A percentile compares a stretch with the other conserved stretches of the same genome.
Conservation (phyloP, 2,888 invertebrate genomes). For the Synanthedon myopaeformis region DNA sequence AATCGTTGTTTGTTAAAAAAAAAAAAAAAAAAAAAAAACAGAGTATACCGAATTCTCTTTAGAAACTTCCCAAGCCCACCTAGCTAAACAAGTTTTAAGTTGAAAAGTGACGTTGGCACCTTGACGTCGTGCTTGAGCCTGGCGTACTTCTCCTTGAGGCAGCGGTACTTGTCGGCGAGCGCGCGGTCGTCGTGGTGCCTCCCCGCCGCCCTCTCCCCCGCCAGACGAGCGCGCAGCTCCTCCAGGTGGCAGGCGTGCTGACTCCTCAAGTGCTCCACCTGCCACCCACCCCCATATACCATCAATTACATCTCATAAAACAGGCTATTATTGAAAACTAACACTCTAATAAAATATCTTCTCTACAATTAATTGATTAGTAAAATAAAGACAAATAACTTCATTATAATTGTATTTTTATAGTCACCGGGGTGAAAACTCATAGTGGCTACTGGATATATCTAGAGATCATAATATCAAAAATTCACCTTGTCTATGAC, state of each 20-base stretch:
- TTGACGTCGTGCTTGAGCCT: conserved; percentile 84
- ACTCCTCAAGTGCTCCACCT: conserved; percentile 77
- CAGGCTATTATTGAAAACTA: too few relatives aligned
- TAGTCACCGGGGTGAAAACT: too few relatives aligned
- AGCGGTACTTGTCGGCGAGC: conserved; percentile 82
- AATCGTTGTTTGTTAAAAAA: too few relatives aligned
- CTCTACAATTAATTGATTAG: too few relatives aligned
- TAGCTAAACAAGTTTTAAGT: background rate
- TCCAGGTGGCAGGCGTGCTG: conserved; percentile 76
- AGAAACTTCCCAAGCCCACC: background rate
- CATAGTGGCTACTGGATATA: too few relatives aligned
- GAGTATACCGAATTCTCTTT: background rate
- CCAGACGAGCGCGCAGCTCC: conserved; percentile 72
- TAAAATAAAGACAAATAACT: too few relatives aligned
- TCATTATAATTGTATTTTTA: too few relatives aligned
- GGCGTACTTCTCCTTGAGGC: conserved; percentile 84
- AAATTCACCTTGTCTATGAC: too few relatives aligned
- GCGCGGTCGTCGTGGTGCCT: conserved; percentile 70
- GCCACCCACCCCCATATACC: conserved; percentile 4
- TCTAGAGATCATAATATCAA: too few relatives aligned
- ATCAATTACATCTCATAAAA: too few relatives aligned
- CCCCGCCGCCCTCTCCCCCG: conserved; percentile 68
- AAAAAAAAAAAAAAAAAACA: background rate
- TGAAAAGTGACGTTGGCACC: conserved; percentile 23
- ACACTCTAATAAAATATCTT: too few relatives aligned